Evolutionary conservation across 2,888 invertebrate genomes (phyloP).

Genomic region (Electrophaes corylata): DNA sequence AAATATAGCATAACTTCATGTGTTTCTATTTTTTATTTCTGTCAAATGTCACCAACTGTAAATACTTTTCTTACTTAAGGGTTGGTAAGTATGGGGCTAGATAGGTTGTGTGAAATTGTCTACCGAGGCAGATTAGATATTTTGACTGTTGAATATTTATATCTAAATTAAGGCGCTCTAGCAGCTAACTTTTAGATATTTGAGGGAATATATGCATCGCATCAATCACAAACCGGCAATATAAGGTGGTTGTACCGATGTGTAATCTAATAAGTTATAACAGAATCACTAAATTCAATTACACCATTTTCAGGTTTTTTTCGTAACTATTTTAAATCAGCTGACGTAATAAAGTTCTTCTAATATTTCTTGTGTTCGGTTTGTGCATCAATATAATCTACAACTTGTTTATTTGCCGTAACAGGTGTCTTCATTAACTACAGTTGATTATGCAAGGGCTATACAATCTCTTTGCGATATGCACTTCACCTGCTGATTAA

Average conservation of each 20-base stretch:
- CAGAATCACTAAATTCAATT: background rate
- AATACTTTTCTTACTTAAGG: too few relatives aligned
- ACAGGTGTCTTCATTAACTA: constrained; percentile 17
- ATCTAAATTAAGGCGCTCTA: too few relatives aligned
- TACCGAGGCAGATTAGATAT: too few relatives aligned
- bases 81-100: too few relatives aligned
- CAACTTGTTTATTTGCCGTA: constrained; percentile 9
- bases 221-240: background rate
- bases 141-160: too few relatives aligned
- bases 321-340: constrained; percentile 12
- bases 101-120: too few relatives aligned
- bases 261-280: background rate
- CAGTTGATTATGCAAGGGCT: constrained; percentile 31
- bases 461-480: constrained; percentile 27
- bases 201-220: too few relatives aligned
- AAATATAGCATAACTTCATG: too few relatives aligned
- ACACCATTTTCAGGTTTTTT: constrained; percentile 17
- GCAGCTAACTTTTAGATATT: too few relatives aligned
- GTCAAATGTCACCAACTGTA: too few relatives aligned
- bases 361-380: background rate
- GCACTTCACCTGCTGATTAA: background rate
- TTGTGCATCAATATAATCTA: background rate
- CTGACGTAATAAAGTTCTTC: constrained; percentile 8
- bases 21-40: too few relatives aligned
- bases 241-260: background rate